phyloP scores from a whole-genome alignment of 2,113 vertebrate species.

The Narcine bancroftii region DNA sequence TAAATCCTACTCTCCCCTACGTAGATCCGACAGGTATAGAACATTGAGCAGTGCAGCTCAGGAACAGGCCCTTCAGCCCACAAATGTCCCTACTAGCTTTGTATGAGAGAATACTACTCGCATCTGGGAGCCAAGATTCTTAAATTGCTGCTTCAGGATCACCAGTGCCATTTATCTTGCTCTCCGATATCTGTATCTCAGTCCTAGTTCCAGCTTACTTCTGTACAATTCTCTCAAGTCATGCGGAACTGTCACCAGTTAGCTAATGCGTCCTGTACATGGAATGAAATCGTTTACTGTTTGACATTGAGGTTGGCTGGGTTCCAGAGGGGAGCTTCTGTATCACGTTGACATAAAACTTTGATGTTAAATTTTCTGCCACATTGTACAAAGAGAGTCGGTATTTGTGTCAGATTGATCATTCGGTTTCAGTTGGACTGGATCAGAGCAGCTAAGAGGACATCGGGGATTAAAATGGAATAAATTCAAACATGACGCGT shows the following conservation, averaged over 20 bases:
- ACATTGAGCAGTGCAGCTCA: too few species aligned
- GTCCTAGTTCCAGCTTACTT: neutral
- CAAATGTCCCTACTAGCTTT: too few species aligned
- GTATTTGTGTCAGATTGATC: neutral
- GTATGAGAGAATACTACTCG: neutral
- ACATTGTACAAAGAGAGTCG: neutral
- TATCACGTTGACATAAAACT: neutral
- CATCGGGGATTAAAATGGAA: neutral
- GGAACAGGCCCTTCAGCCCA: too few species aligned
- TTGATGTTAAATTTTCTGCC: slow-evolving; percentile 16
- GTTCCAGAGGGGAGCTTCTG: neutral
- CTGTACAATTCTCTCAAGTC: neutral
- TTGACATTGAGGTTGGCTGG: neutral
- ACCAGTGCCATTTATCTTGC: neutral
- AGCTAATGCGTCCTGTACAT: neutral
- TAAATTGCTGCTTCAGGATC: neutral
- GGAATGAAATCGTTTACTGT: neutral
- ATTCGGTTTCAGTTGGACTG: neutral
- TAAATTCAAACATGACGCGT: neutral
- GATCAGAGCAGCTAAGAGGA: neutral
- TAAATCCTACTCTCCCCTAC: neutral
- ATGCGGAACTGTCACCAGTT: neutral
- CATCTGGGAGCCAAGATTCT: neutral
- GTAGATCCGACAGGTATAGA: neutral
- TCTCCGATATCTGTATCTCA: neutral